Evolutionary conservation across 1,140 invertebrate species (phyloP).

Genomic region (Drosophila cardini): DNA sequence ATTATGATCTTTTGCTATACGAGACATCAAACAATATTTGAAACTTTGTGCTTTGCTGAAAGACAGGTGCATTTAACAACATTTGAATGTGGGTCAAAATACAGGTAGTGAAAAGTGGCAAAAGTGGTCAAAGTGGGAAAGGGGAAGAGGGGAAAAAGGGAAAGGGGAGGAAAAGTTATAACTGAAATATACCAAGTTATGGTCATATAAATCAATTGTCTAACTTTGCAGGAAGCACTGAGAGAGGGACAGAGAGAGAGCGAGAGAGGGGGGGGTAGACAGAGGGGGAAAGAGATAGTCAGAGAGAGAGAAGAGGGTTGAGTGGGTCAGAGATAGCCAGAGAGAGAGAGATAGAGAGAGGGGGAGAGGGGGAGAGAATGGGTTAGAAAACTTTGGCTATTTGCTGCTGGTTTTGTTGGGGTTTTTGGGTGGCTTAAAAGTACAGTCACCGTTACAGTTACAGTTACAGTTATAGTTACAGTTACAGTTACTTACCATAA

Average conservation of each 20-base stretch:
- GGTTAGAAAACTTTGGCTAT: slow-evolving; percentile 8
- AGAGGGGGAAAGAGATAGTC: too few relatives aligned
- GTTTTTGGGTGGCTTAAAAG: background rate
- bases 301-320: too few relatives aligned
- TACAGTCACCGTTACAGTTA: too few relatives aligned
- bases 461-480: background rate
- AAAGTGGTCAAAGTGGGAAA: background rate
- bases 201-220: slow-evolving; percentile 10
- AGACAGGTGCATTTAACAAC: background rate
- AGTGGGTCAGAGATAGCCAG: too few relatives aligned
- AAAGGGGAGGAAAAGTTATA: background rate
- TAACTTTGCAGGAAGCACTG: slow-evolving; percentile 13
- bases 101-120: background rate
- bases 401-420: background rate
- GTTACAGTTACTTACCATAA: slow-evolving; percentile 87
- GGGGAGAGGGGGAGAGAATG: background rate
- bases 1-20: too few relatives aligned
- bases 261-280: too few relatives aligned
- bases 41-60: background rate
- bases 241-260: too few relatives aligned
- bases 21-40: background rate
- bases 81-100: slow-evolving; percentile 1
- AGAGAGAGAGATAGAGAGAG: background rate
- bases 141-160: background rate
- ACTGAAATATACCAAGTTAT: background rate